Conservation (phyloP, 1,140 invertebrate species). For the Lepidurus packardi region DNA sequence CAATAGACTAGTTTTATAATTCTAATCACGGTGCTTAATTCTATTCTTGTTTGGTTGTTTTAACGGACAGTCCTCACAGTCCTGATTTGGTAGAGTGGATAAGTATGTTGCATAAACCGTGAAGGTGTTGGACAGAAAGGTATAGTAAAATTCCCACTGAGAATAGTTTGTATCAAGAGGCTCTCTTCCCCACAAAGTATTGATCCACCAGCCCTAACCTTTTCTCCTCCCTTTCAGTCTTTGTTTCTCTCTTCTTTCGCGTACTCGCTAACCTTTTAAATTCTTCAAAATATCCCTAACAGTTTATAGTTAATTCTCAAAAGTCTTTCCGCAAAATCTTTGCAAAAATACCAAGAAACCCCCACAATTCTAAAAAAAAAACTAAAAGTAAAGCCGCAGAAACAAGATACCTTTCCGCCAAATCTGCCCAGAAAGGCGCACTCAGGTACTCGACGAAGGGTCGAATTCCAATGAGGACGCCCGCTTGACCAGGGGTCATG, state of each 20-base stretch:
- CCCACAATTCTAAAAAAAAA: neutral
- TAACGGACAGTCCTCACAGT: too few species aligned
- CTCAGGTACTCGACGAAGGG: slow-evolving; percentile 97
- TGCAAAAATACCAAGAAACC: too few species aligned
- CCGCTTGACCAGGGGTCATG: slow-evolving; percentile 93
- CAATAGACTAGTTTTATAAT: too few species aligned
- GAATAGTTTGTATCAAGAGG: neutral
- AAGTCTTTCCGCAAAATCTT: too few species aligned
- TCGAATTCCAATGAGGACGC: slow-evolving; percentile 81
- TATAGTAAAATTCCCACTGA: neutral
- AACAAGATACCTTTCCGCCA: slow-evolving; percentile 71
- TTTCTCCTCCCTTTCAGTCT: neutral
- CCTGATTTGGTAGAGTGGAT: too few species aligned
- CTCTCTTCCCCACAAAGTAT: slow-evolving; percentile 34
- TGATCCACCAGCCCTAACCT: neutral
- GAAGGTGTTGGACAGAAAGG: neutral
- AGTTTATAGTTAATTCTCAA: too few species aligned
- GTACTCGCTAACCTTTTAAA: neutral
- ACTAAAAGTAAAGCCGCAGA: neutral
- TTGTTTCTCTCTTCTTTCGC: neutral
- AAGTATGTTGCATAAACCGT: too few species aligned
- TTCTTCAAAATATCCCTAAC: neutral
- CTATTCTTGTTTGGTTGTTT: too few species aligned
- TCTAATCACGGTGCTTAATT: too few species aligned
- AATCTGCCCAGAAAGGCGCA: slow-evolving; percentile 92